These are phyloP conservation scores for Larimichthys polyactis DNA, from an alignment of 2,113 vertebrate genomes.

Conservation along the genomic window DNA sequence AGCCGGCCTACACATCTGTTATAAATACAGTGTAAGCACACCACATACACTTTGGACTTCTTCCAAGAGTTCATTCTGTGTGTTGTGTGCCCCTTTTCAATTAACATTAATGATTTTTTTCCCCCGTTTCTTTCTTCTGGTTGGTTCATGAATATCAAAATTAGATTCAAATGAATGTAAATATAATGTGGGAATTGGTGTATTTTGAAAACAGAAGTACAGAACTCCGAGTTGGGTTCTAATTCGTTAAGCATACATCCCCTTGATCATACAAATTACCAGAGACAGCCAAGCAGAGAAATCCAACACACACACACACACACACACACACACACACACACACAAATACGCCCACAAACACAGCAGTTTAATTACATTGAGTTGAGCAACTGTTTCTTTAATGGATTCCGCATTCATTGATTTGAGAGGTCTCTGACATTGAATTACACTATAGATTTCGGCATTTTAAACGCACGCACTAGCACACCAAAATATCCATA, in stretches of 20 bases:
- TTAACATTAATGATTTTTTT: slow-evolving; percentile 79
- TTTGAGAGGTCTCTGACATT: slow-evolving; percentile 72
- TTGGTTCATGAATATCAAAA: slow-evolving; percentile 82
- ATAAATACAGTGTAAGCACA: slow-evolving; percentile 48
- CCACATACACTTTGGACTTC: slow-evolving; percentile 60
- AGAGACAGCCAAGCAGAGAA: slow-evolving; percentile 67
- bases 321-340: slow-evolving; percentile 46
- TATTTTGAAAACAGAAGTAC: slow-evolving; percentile 71
- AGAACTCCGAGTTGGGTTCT: slow-evolving; percentile 66
- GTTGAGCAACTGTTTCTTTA: slow-evolving; percentile 77
- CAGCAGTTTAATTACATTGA: slow-evolving; percentile 71
- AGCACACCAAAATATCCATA: slow-evolving; percentile 60
- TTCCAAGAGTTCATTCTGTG: slow-evolving; percentile 74
- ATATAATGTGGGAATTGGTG: slow-evolving; percentile 75
- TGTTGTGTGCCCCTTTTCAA: slow-evolving; percentile 78
- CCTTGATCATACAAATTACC: slow-evolving; percentile 79
- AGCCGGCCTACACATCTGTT: slow-evolving; percentile 55
- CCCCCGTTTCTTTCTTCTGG: slow-evolving; percentile 38
- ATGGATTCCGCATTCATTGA: slow-evolving; percentile 75
- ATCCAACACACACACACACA: slow-evolving; percentile 41
- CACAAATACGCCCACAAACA: slow-evolving; percentile 24
- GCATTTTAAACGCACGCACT: slow-evolving; percentile 61
- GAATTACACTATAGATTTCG: slow-evolving; percentile 74
- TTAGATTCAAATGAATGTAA: slow-evolving; percentile 77
- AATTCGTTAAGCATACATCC: slow-evolving; percentile 75